Evolutionary conservation across 2,888 invertebrate genomes (phyloP).

Genomic region (Biston betularia): DNA sequence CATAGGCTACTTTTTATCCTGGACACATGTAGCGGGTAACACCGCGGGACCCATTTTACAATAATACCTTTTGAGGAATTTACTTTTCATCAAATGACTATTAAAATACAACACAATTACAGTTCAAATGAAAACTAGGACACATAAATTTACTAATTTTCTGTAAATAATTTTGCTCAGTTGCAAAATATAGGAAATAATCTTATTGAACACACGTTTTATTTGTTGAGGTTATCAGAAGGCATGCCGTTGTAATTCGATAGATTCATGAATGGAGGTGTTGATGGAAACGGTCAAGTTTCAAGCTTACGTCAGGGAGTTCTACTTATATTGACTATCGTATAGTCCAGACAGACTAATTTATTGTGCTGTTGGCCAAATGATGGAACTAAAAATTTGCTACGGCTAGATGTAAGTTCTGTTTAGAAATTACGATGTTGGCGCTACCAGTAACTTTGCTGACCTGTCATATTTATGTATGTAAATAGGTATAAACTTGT

Average conservation of each 20-base stretch:
- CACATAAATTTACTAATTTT: conserved; percentile 17
- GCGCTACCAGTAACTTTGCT: background rate
- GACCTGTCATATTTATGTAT: background rate
- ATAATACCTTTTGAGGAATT: too few relatives aligned
- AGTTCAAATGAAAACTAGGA: conserved; percentile 18
- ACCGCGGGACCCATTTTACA: too few relatives aligned
- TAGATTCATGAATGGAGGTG: conserved; percentile 45
- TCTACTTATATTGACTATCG: conserved; percentile 39
- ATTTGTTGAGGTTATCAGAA: conserved; percentile 17
- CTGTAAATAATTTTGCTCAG: conserved; percentile 14
- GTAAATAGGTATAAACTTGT: conserved; percentile 13
- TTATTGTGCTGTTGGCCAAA: background rate
- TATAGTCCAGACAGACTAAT: background rate
- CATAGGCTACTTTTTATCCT: too few relatives aligned
- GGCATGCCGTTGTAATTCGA: conserved; percentile 35
- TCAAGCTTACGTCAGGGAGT: conserved; percentile 42
- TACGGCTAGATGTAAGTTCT: background rate
- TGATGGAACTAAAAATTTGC: conserved; percentile 1
- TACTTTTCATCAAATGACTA: too few relatives aligned
- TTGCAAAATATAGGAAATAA: conserved; percentile 17
- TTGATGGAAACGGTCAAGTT: conserved; percentile 37
- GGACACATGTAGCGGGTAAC: too few relatives aligned
- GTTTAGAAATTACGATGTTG: background rate
- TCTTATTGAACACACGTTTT: conserved; percentile 1
- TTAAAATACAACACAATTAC: background rate